These are phyloP conservation scores for Lacerta bilineata DNA, from an alignment of 2,797 vertebrate genomes.

Conservation along the genomic window DNA sequence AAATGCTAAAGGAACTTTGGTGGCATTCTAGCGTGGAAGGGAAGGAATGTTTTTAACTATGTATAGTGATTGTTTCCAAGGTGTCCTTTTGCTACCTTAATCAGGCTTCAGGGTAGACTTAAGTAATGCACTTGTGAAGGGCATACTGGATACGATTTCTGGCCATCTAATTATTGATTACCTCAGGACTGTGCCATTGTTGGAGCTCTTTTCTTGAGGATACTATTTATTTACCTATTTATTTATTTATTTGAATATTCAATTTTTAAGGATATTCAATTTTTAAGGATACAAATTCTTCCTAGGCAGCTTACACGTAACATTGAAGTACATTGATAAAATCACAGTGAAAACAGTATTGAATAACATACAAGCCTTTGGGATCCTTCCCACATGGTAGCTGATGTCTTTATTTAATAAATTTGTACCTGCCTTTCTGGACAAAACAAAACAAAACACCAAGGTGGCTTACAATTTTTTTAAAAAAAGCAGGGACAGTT, in stretches of 20 bases:
- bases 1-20: not conserved
- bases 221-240: not conserved
- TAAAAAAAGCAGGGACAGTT: not conserved
- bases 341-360: not conserved
- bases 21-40: not conserved
- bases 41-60: not conserved
- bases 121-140: not conserved
- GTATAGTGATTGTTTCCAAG: not conserved
- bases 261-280: not conserved
- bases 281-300: not conserved
- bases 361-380: not conserved
- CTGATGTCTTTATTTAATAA: conserved; percentile 10
- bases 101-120: not conserved
- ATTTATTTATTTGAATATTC: conserved; percentile 1
- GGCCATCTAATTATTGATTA: not conserved
- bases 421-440: not conserved
- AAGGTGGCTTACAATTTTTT: not conserved
- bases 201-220: not conserved
- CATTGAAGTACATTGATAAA: not conserved
- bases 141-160: not conserved
- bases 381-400: not conserved
- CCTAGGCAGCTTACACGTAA: conserved; percentile 20
- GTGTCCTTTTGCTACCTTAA: conserved; percentile 10
- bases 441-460: not conserved
- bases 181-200: not conserved